A percentile compares a stretch with the other conserved stretches of the same genome.
Evolutionary conservation across 2,113 vertebrate genomes (phyloP).

Genomic region (Galemys pyrenaicus): DNA sequence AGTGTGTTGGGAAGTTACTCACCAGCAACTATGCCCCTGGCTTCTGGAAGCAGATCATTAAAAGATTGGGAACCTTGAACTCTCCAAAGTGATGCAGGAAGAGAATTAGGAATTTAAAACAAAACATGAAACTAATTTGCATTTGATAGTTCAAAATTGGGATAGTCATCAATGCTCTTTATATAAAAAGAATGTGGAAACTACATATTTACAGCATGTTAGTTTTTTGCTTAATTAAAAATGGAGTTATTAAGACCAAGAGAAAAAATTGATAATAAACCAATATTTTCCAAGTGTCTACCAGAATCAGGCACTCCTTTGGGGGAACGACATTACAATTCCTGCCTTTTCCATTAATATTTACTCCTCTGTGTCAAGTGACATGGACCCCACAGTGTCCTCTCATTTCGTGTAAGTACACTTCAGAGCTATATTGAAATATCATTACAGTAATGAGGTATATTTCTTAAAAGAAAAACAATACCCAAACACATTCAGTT

Average conservation of each 20-base stretch:
- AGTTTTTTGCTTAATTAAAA: slow-evolving; percentile 26
- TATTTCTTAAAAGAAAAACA: background rate
- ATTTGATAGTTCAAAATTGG: background rate
- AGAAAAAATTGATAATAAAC: background rate
- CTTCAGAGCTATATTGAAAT: slow-evolving; percentile 4
- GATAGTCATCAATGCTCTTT: slow-evolving; percentile 17
- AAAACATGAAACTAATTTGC: slow-evolving; percentile 26
- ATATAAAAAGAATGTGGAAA: background rate
- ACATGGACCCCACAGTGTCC: background rate
- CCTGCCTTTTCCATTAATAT: background rate
- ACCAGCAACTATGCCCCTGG: background rate
- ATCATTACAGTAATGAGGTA: background rate
- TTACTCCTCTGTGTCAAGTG: background rate
- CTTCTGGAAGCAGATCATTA: slow-evolving; percentile 27
- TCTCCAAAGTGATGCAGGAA: background rate
- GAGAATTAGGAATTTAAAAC: slow-evolving; percentile 10
- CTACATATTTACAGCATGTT: background rate
- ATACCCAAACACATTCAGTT: background rate
- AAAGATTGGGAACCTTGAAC: background rate
- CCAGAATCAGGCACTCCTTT: background rate
- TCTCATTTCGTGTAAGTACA: background rate
- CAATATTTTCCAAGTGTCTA: background rate
- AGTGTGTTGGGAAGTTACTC: slow-evolving; percentile 22
- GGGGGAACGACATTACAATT: background rate
- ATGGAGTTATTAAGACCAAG: background rate